Conservation (phyloP, 2,113 vertebrate genomes). For the Typhlomys cinereus region DNA sequence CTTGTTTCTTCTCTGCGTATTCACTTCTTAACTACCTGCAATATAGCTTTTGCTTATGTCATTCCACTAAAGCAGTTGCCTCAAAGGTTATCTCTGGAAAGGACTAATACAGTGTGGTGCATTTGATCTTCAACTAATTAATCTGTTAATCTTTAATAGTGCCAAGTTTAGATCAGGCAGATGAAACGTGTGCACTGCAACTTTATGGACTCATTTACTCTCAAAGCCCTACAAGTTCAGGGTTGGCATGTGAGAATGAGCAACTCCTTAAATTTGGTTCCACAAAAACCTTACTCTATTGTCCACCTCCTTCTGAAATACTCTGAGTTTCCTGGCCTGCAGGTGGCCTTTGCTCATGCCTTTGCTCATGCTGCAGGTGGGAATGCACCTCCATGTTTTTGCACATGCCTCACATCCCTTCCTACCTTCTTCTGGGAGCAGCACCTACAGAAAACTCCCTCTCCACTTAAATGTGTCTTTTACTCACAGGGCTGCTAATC, state of each 20-base stretch:
- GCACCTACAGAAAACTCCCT: background rate
- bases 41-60: slow-evolving; percentile 10
- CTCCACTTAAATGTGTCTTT: background rate
- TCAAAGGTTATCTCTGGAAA: no score
- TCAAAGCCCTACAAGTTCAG: background rate
- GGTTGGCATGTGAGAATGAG: background rate
- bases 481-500: background rate
- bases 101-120: no score
- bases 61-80: background rate
- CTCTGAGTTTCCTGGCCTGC: background rate
- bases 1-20: background rate
- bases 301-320: background rate
- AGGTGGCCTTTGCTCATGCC: background rate
- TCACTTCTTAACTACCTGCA: background rate
- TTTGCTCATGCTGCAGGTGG: background rate
- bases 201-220: background rate
- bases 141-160: background rate
- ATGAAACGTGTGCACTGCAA: background rate
- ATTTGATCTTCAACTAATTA: background rate
- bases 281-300: background rate
- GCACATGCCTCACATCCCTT: background rate
- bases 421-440: background rate
- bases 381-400: background rate
- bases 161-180: background rate
- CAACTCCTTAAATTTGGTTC: background rate